A percentile compares a stretch with the other conserved stretches of the same genome.
Conservation (phyloP, 2,888 invertebrate genomes). For the Lasioglossum malachurum region DNA sequence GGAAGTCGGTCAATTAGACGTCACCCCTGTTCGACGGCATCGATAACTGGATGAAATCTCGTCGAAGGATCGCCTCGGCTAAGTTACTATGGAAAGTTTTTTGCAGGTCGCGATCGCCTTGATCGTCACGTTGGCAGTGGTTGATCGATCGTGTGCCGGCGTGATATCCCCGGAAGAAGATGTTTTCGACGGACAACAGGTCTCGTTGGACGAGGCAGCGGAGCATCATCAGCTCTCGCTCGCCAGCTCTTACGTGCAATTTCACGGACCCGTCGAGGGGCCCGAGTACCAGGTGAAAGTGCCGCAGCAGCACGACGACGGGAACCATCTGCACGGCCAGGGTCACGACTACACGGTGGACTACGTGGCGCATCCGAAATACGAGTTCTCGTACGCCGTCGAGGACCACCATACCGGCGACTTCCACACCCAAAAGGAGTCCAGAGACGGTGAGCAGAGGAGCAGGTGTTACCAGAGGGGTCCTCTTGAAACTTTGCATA, state of each 20-base stretch:
- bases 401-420: slow-evolving; percentile 83
- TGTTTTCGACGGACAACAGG: slow-evolving; percentile 56
- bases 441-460: slow-evolving; percentile 81
- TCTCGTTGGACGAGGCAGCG: slow-evolving; percentile 59
- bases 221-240: slow-evolving; percentile 67
- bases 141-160: slow-evolving; percentile 60
- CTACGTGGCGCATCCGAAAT: slow-evolving; percentile 82
- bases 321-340: slow-evolving; percentile 71
- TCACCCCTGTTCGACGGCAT: not conserved
- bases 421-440: slow-evolving; percentile 84
- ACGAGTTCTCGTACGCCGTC: slow-evolving; percentile 81
- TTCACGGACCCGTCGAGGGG: slow-evolving; percentile 82
- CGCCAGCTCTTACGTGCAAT: slow-evolving; percentile 81
- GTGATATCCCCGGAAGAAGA: slow-evolving; percentile 59
- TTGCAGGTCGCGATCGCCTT: slow-evolving; percentile 60
- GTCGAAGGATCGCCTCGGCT: not conserved
- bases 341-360: slow-evolving; percentile 74
- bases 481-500: not conserved
- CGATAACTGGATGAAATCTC: slow-evolving; percentile 13
- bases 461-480: not conserved
- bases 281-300: slow-evolving; percentile 82
- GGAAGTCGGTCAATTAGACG: slow-evolving; percentile 9
- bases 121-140: slow-evolving; percentile 58
- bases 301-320: slow-evolving; percentile 74
- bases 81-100: slow-evolving; percentile 42